Conservation (phyloP, 2,797 vertebrate species). For the Tiaroga cobitis region DNA sequence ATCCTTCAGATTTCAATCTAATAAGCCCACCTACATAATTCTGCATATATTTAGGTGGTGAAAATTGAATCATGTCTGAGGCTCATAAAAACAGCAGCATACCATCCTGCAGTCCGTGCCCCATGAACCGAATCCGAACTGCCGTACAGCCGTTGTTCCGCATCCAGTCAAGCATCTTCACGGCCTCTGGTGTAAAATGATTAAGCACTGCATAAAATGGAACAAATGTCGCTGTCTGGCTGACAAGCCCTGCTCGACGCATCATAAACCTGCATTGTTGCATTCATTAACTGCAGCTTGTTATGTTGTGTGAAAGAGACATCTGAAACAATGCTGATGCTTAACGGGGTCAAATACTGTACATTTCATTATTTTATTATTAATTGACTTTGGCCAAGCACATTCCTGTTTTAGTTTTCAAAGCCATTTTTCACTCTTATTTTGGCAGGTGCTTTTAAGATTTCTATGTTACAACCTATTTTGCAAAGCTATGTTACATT, state of each 20-base stretch:
- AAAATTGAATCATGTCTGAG: conserved; percentile 5
- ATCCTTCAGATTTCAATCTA: neutral
- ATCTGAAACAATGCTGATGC: neutral
- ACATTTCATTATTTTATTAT: neutral
- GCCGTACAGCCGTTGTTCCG: neutral
- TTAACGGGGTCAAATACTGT: neutral
- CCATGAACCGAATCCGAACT: conserved; percentile 18
- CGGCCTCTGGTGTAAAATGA: conserved; percentile 36
- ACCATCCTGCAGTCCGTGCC: conserved; percentile 7
- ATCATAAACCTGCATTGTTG: conserved; percentile 40
- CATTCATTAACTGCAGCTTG: conserved; percentile 43
- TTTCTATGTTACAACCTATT: neutral
- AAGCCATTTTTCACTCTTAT: no score
- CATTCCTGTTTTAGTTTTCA: neutral
- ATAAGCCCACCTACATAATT: conserved; percentile 11
- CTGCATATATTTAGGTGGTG: conserved; percentile 4
- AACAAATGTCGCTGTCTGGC: conserved; percentile 34
- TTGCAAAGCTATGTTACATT: neutral
- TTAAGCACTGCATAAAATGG: conserved; percentile 35
- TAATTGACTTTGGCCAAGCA: neutral
- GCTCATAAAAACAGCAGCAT: conserved; percentile 14
- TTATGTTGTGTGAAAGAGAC: conserved; percentile 8
- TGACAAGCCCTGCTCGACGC: conserved; percentile 16
- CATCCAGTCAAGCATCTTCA: conserved; percentile 15
- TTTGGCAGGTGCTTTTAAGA: neutral